Evolutionary conservation across 2,888 invertebrate genomes (phyloP), one percentile per base, ranked within the genome.

Genomic region (Saturnia pavonia): DNA sequence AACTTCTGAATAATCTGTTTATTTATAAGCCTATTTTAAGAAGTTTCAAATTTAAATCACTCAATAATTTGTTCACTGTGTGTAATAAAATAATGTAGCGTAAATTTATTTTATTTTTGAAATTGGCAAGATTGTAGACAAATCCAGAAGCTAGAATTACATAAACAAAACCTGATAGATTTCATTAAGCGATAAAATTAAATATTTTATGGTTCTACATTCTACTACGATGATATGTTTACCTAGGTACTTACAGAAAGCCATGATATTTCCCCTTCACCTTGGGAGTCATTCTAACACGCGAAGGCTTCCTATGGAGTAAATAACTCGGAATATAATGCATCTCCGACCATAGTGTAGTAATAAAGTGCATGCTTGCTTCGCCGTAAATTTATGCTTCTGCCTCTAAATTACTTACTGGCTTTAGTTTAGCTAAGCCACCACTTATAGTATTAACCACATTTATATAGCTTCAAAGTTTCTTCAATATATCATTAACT

Each of bases 231-330:
- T 51, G 40, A 12, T 27, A 27, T 60, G 8, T 25, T 12, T 8
- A 63, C 34, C 25, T 19, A 27, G 27, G 25, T 54, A 6, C n/a
- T n/a, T 57, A 22, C 34, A 69, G 19, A 22, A 48, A 22, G 65
- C 27, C 65, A 66, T 67, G 42, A 70, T 45, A 76, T 77, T 80
- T 78, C 82, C 85, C 85, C 83, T 81, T 84, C 85, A 75, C 82
- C 87, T 82, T 81, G 88, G 88, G 88, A 89, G 79, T 83, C 81
- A 86, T 90, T 86, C 85, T 84, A 86, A 85, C 81, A 77, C 72
- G 74, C 67, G 68, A 40, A 75, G 79, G 81, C 77, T 78, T 84
- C 84, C 85, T 88, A 81, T 81, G 79, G 85, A 86, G 84, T 81
- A 76, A 78, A 86, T 86, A 85, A 86, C 85, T 87, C 81, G 76